Evolutionary conservation across 2,113 vertebrate species (phyloP).

Genomic region (Callorhinus ursinus): DNA sequence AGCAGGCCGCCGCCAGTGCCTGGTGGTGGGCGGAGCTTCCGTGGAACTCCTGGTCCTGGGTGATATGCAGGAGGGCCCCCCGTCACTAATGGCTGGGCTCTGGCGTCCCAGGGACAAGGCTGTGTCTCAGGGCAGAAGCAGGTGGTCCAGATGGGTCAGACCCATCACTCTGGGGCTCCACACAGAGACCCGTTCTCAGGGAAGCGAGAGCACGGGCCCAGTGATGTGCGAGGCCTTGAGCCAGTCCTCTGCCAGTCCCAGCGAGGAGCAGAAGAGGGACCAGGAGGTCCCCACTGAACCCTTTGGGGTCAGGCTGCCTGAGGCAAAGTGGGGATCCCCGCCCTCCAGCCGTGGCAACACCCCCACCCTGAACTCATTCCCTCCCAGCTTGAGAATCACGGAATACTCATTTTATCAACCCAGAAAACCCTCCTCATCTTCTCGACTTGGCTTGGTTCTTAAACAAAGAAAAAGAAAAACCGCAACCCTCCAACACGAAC

Average conservation of each 20-base stretch:
- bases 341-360: no score
- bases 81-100: rapidly evolving
- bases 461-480: neutral
- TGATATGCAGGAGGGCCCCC: no score
- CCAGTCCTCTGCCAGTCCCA: neutral
- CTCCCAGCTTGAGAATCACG: neutral
- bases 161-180: neutral
- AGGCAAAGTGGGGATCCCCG: no score
- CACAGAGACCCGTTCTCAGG: neutral
- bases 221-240: rapidly evolving
- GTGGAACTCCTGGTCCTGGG: neutral
- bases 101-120: no score
- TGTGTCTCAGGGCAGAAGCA: neutral
- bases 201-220: rapidly evolving
- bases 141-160: no score
- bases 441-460: neutral
- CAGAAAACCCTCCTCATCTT: neutral
- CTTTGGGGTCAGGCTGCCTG: neutral
- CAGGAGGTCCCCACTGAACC: neutral
- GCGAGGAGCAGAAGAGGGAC: neutral
- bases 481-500: neutral
- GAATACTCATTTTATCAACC: neutral
- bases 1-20: neutral
- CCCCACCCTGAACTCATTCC: no score
- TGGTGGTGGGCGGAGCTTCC: neutral